phyloP scores from a whole-genome alignment of 2,888 invertebrate genomes.

The Andrena flavipes region DNA sequence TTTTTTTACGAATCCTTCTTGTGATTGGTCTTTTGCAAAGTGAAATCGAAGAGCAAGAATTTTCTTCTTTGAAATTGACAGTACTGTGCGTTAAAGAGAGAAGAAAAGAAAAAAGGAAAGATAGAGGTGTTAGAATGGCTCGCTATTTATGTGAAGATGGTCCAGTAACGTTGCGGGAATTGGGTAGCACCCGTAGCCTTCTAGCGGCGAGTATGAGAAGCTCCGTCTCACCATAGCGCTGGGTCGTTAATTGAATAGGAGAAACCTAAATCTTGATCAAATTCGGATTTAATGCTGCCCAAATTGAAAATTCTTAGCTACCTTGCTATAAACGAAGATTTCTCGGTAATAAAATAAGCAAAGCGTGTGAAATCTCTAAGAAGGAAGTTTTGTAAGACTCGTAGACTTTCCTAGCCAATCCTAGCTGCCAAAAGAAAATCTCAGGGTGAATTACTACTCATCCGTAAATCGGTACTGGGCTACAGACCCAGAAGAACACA shows the following conservation, averaged over 20 bases:
- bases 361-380: slow-evolving; percentile 5
- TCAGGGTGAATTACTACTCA: slow-evolving; percentile 20
- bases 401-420: neutral
- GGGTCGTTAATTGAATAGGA: too few relatives aligned
- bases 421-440: neutral
- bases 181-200: neutral
- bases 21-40: neutral
- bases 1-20: neutral
- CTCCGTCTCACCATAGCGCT: neutral
- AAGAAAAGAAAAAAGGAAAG: neutral
- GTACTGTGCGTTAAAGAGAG: neutral
- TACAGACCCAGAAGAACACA: slow-evolving; percentile 6
- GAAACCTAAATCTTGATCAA: too few relatives aligned
- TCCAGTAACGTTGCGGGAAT: neutral
- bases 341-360: neutral
- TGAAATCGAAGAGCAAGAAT: neutral
- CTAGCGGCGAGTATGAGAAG: neutral
- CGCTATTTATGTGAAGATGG: neutral
- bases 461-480: slow-evolving; percentile 28
- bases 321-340: neutral
- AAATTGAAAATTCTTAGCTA: neutral
- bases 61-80: neutral
- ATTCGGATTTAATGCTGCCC: neutral
- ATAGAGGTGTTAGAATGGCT: neutral
- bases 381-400: neutral